phyloP scores from a whole-genome alignment of 2,888 invertebrate species.

The Cephus spinipes region DNA sequence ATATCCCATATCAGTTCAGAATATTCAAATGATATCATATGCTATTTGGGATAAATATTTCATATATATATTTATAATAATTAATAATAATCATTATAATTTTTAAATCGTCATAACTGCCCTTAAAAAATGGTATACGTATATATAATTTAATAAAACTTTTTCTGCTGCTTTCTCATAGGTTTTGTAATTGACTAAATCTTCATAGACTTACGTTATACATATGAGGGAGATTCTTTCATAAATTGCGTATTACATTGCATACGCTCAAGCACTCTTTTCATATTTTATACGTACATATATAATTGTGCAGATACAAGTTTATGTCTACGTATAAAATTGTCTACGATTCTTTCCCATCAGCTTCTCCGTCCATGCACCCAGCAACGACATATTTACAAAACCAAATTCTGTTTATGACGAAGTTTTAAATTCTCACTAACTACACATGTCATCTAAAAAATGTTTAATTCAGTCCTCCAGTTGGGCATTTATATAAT shows the following conservation, averaged over 20 bases:
- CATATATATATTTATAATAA: neutral
- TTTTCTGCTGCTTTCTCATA: constrained; percentile 39
- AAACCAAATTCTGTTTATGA: constrained; percentile 39
- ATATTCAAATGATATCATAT: neutral
- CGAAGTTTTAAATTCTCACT: constrained; percentile 47
- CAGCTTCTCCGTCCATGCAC: neutral
- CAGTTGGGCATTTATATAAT: constrained; percentile 9
- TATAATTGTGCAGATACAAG: neutral
- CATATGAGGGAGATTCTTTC: neutral
- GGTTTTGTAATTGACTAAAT: constrained; percentile 61
- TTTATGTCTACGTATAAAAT: constrained; percentile 1
- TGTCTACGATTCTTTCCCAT: neutral
- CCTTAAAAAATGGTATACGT: constrained; percentile 20
- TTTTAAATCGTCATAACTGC: constrained; percentile 17
- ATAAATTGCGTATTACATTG: neutral
- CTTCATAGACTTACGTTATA: constrained; percentile 35
- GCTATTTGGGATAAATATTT: neutral
- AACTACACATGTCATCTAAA: constrained; percentile 50
- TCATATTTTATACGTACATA: neutral
- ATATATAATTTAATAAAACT: constrained; percentile 40
- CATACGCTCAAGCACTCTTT: neutral
- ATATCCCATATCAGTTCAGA: neutral
- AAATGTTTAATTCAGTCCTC: constrained; percentile 56
- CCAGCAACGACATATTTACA: constrained; percentile 53
- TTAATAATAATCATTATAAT: constrained; percentile 2